Conservation (phyloP, 2,113 vertebrate species). For the Hepsetus odoe region DNA sequence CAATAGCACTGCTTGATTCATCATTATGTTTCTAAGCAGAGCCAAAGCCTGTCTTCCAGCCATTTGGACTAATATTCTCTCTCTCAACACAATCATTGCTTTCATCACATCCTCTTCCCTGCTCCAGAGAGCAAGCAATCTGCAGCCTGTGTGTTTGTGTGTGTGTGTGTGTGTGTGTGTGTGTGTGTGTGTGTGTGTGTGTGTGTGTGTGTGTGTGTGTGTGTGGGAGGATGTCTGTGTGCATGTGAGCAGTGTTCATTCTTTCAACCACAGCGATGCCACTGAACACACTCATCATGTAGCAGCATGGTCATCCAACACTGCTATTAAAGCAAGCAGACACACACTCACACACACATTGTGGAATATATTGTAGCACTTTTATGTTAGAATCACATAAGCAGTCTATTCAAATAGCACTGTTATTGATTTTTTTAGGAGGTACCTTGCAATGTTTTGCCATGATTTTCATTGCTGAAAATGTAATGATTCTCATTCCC, state of each 20-base stretch:
- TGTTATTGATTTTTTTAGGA: not conserved
- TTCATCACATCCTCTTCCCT: constrained; percentile 25
- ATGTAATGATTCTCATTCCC: not conserved
- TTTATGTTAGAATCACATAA: constrained; percentile 40
- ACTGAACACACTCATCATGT: not conserved
- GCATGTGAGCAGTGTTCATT: constrained; percentile 9
- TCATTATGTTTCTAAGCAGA: constrained; percentile 32
- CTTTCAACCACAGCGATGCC: constrained; percentile 18
- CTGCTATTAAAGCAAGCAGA: constrained; percentile 12
- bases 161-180: constrained; percentile 2
- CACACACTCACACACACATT: not conserved
- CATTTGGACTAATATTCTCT: constrained; percentile 38
- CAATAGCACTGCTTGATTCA: constrained; percentile 43
- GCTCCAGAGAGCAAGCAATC: constrained; percentile 26
- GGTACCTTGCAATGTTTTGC: not conserved
- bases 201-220: not conserved
- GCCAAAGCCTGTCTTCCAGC: constrained; percentile 30
- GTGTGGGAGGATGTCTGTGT: too few relatives aligned
- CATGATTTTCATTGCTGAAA: not conserved
- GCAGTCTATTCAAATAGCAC: not conserved
- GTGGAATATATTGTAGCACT: not conserved
- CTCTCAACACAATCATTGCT: constrained; percentile 23
- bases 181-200: constrained; percentile 6
- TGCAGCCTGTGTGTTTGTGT: constrained; percentile 6
- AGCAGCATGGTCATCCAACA: not conserved